Base-by-base conservation (phyloP, 2,888 invertebrate species). In the Dryobotodes eremita region DNA sequence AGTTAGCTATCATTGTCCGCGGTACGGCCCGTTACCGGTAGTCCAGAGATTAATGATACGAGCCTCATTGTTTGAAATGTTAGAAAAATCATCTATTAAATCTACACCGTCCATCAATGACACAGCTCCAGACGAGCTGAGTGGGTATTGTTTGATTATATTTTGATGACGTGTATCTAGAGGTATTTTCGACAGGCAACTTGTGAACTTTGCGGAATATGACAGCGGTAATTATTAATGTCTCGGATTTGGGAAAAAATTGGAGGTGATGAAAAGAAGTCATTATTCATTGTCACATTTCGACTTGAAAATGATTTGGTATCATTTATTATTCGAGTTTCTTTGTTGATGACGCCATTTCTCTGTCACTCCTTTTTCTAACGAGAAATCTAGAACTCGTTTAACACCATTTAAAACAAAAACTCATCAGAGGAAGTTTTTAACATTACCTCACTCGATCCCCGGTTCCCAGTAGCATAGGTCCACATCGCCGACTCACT, bases 41-140 rank as follows among this genome's bases (percentile, higher is more conserved):
- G 95, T 93, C 91, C 85, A 82, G 91, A 95, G 95, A 96, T 96
- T 95, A 94, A 96, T 96, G 95, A 95, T 95, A 94, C 88, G 83
- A 89, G 82, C 77, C 78, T 94, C 92, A 94, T 95, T 95, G 95
- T 95, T 94, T 95, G 94, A 92, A 94, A 94, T 93, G 92, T 92
- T 92, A 94, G 93, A 95, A 95, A 94, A 95, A 94, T 94, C 93
- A 92, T 93, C 92, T 93, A 93, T 94, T 93, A 92, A 94, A 95
- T 93, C 90, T 90, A 89, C 85, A 73, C 87, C 87, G 90, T 91
- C 89, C 83, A 91, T 91, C 92, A 91, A 85, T 91, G 91, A 89
- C 89, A 89, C 75, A 81, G 81, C 86, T 84, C 83, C 80, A 87
- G 82, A 83, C 82, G 85, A 74, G 74, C 84, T 86, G 86, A 85